Percentiles rank a stretch among this genome's conserved stretches.
phyloP scores from a whole-genome alignment of 2,888 invertebrate species.

The Drosophila engyochracea region DNA sequence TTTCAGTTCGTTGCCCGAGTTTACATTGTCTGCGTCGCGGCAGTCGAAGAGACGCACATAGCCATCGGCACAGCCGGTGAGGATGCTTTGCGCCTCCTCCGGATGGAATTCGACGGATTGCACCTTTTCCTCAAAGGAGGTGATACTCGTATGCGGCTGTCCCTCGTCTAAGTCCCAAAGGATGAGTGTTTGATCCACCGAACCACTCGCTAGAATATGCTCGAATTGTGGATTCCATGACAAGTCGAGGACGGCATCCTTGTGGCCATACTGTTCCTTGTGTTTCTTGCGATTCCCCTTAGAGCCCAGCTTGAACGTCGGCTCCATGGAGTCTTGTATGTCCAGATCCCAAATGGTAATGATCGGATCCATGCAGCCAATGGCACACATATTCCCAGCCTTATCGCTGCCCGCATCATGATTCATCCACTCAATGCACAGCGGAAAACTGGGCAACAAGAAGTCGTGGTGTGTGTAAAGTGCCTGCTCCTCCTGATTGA shows the following conservation, averaged over 20 bases:
- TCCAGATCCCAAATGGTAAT: constrained; percentile 99
- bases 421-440: constrained; percentile 97
- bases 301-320: constrained; percentile 92
- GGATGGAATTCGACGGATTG: constrained; percentile 94
- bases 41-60: constrained; percentile 93
- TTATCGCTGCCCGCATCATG: constrained; percentile 92
- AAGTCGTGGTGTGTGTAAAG: constrained; percentile 98
- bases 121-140: constrained; percentile 92
- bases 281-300: constrained; percentile 91
- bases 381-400: constrained; percentile 94
- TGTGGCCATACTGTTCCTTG: constrained; percentile 91
- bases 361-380: constrained; percentile 96
- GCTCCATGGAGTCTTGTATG: constrained; percentile 95
- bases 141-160: constrained; percentile 90
- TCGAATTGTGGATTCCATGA: constrained; percentile 94
- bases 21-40: constrained; percentile 89
- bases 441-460: constrained; percentile 94
- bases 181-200: constrained; percentile 94
- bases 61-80: constrained; percentile 94
- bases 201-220: constrained; percentile 96
- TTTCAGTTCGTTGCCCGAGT: constrained; percentile 75
- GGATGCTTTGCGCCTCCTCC: constrained; percentile 91
- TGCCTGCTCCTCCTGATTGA: constrained; percentile 94
- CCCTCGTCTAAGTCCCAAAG: constrained; percentile 97
- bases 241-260: constrained; percentile 95